A percentile compares a stretch with the other conserved stretches of the same genome.
Conservation (phyloP, 64 coral and sea anemone species). For the Trachythela sp. region DNA sequence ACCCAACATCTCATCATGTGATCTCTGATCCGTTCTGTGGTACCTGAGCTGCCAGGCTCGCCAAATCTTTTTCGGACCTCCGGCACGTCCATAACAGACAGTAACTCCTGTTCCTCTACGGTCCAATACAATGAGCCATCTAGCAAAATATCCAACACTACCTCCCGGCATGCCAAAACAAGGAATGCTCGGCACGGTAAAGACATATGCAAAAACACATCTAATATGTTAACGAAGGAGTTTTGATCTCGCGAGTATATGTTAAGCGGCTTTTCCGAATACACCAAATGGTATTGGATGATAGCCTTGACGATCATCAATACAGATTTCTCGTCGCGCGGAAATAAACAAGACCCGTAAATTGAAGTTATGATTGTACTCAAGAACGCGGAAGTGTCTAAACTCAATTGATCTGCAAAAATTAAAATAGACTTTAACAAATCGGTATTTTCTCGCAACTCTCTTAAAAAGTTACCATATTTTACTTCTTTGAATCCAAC, state of each 20-base stretch:
- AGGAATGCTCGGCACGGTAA: not conserved
- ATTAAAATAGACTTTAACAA: slow-evolving; percentile 77
- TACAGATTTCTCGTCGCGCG: slow-evolving; percentile 74
- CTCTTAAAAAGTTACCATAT: slow-evolving; percentile 93
- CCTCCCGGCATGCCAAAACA: not conserved
- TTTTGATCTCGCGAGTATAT: slow-evolving; percentile 67
- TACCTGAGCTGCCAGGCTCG: not conserved
- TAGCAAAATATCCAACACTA: not conserved
- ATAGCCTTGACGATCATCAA: slow-evolving; percentile 62
- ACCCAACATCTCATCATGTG: not conserved
- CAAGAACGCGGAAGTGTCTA: slow-evolving; percentile 74
- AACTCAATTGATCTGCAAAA: slow-evolving; percentile 67
- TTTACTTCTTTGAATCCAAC: slow-evolving; percentile 83
- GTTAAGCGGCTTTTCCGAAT: slow-evolving; percentile 60
- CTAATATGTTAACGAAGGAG: not conserved
- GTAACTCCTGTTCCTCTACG: not conserved
- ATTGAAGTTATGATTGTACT: slow-evolving; percentile 72
- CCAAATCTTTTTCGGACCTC: slow-evolving; percentile 9
- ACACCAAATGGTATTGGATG: slow-evolving; percentile 65
- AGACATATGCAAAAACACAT: not conserved
- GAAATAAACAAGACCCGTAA: slow-evolving; percentile 86
- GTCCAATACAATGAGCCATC: slow-evolving; percentile 13
- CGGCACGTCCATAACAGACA: not conserved
- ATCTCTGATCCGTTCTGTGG: not conserved
- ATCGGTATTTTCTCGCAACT: slow-evolving; percentile 62